Conservation (phyloP, 1,140 invertebrate species). For the Tetraneura akinire region DNA sequence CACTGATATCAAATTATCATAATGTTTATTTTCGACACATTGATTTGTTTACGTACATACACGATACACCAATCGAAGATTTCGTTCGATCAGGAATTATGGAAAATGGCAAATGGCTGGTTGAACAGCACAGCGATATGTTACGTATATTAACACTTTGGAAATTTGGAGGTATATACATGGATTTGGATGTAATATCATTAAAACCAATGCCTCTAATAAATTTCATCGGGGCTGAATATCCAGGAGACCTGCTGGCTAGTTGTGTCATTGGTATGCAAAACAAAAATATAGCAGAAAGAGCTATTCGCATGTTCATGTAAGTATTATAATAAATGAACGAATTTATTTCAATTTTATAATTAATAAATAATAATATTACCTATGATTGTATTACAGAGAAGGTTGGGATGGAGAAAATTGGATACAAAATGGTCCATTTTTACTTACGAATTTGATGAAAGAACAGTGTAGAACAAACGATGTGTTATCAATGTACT, state of each 20-base stretch:
- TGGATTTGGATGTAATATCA: conserved; percentile 76
- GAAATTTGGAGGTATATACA: conserved; percentile 76
- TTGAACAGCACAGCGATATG: conserved; percentile 70
- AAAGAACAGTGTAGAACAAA: background rate
- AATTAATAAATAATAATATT: too few species aligned
- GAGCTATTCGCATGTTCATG: background rate
- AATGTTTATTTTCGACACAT: conserved; percentile 66
- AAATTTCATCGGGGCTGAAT: background rate
- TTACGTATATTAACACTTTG: conserved; percentile 72
- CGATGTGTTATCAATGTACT: background rate
- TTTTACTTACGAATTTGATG: background rate
- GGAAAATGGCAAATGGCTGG: conserved; percentile 62
- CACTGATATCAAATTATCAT: background rate
- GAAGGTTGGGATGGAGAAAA: background rate
- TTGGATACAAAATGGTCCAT: conserved; percentile 2
- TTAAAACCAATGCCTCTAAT: conserved; percentile 58
- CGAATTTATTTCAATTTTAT: too few species aligned
- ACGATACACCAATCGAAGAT: conserved; percentile 65
- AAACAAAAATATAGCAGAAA: background rate
- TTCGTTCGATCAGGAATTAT: conserved; percentile 64
- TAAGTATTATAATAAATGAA: background rate
- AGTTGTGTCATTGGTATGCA: conserved; percentile 1
- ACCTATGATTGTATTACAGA: background rate
- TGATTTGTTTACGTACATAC: conserved; percentile 64
- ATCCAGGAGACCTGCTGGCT: background rate